A percentile compares a stretch with the other conserved stretches of the same genome.
Evolutionary conservation across 2,888 invertebrate species (phyloP).

Genomic region (Pinctada fucata): DNA sequence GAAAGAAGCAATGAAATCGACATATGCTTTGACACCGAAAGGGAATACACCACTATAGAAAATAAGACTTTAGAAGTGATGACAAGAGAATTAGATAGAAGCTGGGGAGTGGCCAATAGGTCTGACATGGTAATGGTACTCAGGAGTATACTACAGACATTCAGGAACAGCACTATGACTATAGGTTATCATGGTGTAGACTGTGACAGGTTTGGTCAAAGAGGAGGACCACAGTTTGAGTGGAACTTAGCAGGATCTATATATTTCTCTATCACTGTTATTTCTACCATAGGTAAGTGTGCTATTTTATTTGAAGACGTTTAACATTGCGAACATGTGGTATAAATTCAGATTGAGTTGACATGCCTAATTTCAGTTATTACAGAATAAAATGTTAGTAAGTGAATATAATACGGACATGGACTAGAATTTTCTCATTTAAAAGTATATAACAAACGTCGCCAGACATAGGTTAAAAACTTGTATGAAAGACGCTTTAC

Average conservation of each 20-base stretch:
- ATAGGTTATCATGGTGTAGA: slow-evolving; percentile 73
- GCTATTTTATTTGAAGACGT: too few species aligned
- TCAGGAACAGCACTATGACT: slow-evolving; percentile 69
- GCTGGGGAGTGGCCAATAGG: slow-evolving; percentile 51
- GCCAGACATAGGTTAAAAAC: too few species aligned
- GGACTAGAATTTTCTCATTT: too few species aligned
- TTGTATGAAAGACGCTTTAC: too few species aligned
- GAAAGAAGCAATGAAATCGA: slow-evolving; percentile 75
- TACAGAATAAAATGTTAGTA: too few species aligned
- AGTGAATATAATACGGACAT: too few species aligned
- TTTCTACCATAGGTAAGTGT: slow-evolving; percentile 75
- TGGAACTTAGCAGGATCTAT: slow-evolving; percentile 75
- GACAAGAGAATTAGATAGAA: slow-evolving; percentile 62
- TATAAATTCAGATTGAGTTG: too few species aligned
- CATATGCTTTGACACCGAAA: slow-evolving; percentile 68
- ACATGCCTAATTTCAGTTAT: too few species aligned
- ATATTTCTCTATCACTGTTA: slow-evolving; percentile 75
- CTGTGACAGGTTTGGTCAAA: slow-evolving; percentile 67
- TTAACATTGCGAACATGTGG: too few species aligned
- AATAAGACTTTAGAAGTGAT: slow-evolving; percentile 65
- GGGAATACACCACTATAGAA: slow-evolving; percentile 69
- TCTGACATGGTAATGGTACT: slow-evolving; percentile 65
- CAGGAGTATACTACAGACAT: slow-evolving; percentile 65
- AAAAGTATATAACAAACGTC: too few species aligned
- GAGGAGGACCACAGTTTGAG: slow-evolving; percentile 67